Conservation (phyloP, 2,113 vertebrate genomes). For the Kryptolebias marmoratus region DNA sequence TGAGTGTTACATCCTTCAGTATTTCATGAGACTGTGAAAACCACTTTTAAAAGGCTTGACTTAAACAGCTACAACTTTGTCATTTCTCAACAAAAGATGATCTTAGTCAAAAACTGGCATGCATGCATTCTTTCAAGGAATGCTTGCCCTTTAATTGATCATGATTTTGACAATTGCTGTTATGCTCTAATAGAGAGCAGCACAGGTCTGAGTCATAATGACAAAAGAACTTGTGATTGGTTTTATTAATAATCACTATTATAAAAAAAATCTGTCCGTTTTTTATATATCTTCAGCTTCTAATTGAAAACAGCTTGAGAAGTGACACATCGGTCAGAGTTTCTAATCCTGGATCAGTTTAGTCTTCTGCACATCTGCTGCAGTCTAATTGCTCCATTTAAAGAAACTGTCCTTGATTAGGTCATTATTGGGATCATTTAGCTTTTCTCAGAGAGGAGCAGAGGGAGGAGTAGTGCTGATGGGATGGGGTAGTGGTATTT, state of each 20-base stretch:
- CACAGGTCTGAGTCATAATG: too few species aligned
- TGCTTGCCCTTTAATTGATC: too few species aligned
- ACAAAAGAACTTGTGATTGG: not conserved
- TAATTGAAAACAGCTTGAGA: conserved; percentile 49
- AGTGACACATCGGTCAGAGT: conserved; percentile 22
- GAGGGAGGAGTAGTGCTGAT: conserved; percentile 63
- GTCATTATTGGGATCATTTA: conserved; percentile 60
- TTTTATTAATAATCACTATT: conserved; percentile 22
- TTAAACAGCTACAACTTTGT: too few species aligned
- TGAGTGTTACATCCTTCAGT: too few species aligned
- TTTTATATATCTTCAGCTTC: conserved; percentile 1
- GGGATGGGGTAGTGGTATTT: conserved; percentile 64
- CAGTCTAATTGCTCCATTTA: conserved; percentile 40
- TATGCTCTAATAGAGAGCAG: not conserved
- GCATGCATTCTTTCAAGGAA: too few species aligned
- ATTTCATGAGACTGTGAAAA: too few species aligned
- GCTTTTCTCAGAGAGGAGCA: conserved; percentile 27
- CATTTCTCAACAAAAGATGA: too few species aligned
- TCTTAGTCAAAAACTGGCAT: too few species aligned
- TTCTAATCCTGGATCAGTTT: conserved; percentile 32
- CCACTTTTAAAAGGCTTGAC: too few species aligned
- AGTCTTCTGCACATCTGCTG: conserved; percentile 32
- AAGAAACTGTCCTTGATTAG: conserved; percentile 64
- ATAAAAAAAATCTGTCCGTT: conserved; percentile 14
- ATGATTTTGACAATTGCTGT: not conserved